Evolutionary conservation across 2,113 vertebrate genomes (phyloP).

Genomic region (Gadus chalcogrammus): DNA sequence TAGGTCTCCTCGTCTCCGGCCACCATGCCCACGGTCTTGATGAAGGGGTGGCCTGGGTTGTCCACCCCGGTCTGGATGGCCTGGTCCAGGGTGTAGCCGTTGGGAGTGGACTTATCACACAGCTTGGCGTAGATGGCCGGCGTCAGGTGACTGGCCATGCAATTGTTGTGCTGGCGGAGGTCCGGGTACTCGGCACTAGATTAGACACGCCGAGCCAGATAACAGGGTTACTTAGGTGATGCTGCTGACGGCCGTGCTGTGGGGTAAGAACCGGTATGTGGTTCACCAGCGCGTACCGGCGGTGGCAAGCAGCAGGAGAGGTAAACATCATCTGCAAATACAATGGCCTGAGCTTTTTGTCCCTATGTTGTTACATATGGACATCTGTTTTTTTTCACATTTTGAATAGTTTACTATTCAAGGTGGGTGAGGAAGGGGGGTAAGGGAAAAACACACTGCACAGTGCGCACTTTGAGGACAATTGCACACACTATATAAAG

Average conservation of each 20-base stretch:
- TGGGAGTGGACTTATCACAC: conserved; percentile 86
- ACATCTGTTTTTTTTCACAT: too few species aligned
- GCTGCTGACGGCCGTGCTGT: neutral
- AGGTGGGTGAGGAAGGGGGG: too few species aligned
- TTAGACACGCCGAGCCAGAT: conserved; percentile 25
- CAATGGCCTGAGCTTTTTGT: too few species aligned
- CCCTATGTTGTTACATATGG: too few species aligned
- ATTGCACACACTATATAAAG: too few species aligned
- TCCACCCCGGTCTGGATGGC: conserved; percentile 98
- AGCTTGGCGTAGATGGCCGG: conserved; percentile 89
- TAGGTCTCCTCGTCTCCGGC: conserved; percentile 98
- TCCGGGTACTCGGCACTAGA: conserved; percentile 93
- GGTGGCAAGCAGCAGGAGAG: too few species aligned
- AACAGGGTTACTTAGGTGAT: neutral
- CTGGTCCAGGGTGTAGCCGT: conserved; percentile 89
- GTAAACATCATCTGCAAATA: too few species aligned
- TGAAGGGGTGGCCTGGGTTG: conserved; percentile 97
- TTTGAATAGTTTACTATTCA: too few species aligned
- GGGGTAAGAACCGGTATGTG: too few species aligned
- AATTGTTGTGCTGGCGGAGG: conserved; percentile 97
- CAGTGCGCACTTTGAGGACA: too few species aligned
- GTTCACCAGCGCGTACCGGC: too few species aligned
- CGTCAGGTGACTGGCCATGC: conserved; percentile 92
- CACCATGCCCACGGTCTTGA: conserved; percentile 81
- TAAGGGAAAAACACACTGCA: too few species aligned